phyloP scores from a whole-genome alignment of 2,888 invertebrate genomes.

The Agriopis aurantiaria region DNA sequence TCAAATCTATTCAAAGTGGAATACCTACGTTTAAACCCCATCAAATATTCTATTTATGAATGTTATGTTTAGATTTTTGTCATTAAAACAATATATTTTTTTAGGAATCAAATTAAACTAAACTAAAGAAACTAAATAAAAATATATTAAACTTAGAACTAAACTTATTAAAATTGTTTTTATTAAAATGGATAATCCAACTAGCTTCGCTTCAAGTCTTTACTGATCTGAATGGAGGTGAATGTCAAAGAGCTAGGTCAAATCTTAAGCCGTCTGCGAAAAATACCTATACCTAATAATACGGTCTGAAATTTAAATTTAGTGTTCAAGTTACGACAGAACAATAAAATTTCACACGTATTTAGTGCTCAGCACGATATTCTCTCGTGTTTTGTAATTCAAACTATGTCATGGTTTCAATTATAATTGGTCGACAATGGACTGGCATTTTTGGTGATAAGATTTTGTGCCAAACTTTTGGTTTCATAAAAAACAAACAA shows the following conservation, averaged over 20 bases:
- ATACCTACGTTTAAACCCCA: no score
- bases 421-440: constrained; percentile 3
- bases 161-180: not conserved
- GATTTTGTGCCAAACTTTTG: not conserved
- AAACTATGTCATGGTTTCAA: constrained; percentile 4
- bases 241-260: constrained; percentile 46
- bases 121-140: no score
- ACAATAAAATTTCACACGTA: constrained; percentile 9
- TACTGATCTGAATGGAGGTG: constrained; percentile 36
- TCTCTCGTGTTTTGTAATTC: constrained; percentile 3
- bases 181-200: constrained; percentile 3
- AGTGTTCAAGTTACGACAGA: constrained; percentile 1
- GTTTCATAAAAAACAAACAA: not conserved
- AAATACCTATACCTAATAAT: constrained; percentile 2
- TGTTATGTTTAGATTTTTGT: no score
- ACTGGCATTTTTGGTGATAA: not conserved
- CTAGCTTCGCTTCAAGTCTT: not conserved
- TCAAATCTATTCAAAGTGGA: no score
- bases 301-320: constrained; percentile 2
- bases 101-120: no score
- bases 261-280: not conserved
- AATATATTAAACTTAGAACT: no score
- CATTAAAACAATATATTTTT: no score
- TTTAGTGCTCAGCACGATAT: constrained; percentile 13
- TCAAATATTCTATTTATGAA: no score